These are phyloP conservation scores for Furcula furcula DNA, from an alignment of 2,888 invertebrate genomes.

Conservation along the genomic window DNA sequence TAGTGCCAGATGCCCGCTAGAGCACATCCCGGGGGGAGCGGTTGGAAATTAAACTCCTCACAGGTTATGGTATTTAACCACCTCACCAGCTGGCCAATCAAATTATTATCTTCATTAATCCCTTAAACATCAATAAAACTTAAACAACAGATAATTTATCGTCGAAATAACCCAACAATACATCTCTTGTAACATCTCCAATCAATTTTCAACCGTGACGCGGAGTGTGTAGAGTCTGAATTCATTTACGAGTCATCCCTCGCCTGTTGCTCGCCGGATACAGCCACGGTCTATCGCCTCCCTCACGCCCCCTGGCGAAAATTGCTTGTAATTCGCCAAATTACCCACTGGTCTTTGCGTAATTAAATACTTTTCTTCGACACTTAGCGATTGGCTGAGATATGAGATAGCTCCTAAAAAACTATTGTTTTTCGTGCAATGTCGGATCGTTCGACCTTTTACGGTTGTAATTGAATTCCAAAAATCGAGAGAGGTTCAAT, in stretches of 20 bases:
- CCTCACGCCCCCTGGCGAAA: constrained; percentile 58
- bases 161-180: constrained; percentile 22
- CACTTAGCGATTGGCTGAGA: constrained; percentile 13
- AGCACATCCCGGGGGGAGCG: too few relatives aligned
- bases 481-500: too few relatives aligned
- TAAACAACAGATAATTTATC: constrained; percentile 25
- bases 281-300: constrained; percentile 60
- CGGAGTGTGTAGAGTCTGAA: not conserved
- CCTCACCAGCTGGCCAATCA: not conserved
- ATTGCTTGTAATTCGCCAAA: constrained; percentile 74
- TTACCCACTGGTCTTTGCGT: constrained; percentile 61
- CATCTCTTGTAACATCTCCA: constrained; percentile 1
- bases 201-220: constrained; percentile 4
- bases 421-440: too few relatives aligned
- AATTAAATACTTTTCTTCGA: constrained; percentile 66
- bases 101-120: constrained; percentile 1
- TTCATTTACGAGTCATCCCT: constrained; percentile 4
- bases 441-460: too few relatives aligned
- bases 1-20: too few relatives aligned
- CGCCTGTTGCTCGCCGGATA: constrained; percentile 76
- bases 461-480: too few relatives aligned
- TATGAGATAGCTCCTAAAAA: too few relatives aligned
- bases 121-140: constrained; percentile 20
- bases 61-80: not conserved
- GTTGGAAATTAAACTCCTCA: too few relatives aligned